Percentiles rank a stretch among this genome's conserved stretches.
Evolutionary conservation across 2,888 invertebrate genomes (phyloP).

Genomic region (Neocrepidodera transversa): DNA sequence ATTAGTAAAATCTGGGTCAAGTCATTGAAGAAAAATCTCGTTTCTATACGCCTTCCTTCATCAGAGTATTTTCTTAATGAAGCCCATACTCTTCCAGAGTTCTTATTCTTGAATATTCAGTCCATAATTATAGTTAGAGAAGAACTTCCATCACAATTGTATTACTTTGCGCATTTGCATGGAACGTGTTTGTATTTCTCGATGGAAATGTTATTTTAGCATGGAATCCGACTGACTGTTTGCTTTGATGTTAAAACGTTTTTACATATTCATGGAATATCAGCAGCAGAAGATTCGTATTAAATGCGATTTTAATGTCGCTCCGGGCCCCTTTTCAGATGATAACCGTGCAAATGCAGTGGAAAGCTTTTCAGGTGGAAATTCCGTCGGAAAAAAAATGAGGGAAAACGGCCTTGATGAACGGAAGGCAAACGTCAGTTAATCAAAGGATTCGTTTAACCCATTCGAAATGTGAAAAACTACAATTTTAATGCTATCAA

Average conservation of each 20-base stretch:
- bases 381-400: slow-evolving; percentile 16
- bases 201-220: slow-evolving; percentile 32
- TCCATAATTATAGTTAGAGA: slow-evolving; percentile 32
- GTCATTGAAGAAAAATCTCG: too few relatives aligned
- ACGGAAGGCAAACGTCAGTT: neutral
- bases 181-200: slow-evolving; percentile 31
- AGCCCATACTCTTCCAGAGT: neutral
- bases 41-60: too few relatives aligned
- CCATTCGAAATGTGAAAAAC: too few relatives aligned
- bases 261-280: slow-evolving; percentile 35
- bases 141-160: slow-evolving; percentile 38
- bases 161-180: slow-evolving; percentile 36
- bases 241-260: slow-evolving; percentile 33
- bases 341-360: slow-evolving; percentile 41
- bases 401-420: neutral
- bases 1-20: too few relatives aligned
- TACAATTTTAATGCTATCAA: too few relatives aligned
- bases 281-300: slow-evolving; percentile 18
- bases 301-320: slow-evolving; percentile 26
- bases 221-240: slow-evolving; percentile 21
- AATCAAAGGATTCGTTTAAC: too few relatives aligned
- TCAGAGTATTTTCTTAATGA: slow-evolving; percentile 18
- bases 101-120: slow-evolving; percentile 34
- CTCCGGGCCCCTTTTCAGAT: neutral
- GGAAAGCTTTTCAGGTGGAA: slow-evolving; percentile 33